Conservation (phyloP, 2,113 vertebrate species). For the Tonatia bakeri region DNA sequence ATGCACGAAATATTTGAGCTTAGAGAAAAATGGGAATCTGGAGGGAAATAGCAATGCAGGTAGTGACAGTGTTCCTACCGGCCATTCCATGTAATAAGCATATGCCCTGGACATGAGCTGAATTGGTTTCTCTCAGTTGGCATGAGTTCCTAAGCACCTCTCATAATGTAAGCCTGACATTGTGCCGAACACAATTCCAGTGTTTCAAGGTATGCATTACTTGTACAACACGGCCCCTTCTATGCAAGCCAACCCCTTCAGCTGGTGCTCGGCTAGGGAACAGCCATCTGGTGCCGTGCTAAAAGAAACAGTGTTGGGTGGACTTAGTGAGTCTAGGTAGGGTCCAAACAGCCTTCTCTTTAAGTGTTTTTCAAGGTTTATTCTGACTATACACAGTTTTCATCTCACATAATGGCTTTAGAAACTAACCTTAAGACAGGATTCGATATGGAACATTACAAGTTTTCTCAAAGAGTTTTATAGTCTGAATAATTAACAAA, state of each 20-base stretch:
- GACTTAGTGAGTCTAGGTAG: neutral
- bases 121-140: neutral
- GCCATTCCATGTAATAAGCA: neutral
- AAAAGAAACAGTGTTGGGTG: neutral
- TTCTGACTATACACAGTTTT: neutral
- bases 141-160: neutral
- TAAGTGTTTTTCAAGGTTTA: neutral
- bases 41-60: neutral
- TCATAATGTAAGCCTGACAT: neutral
- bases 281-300: neutral
- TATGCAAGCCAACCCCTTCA: neutral
- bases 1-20: neutral
- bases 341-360: neutral
- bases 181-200: neutral
- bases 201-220: neutral
- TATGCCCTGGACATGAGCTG: neutral
- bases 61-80: neutral
- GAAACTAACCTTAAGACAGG: constrained; percentile 3
- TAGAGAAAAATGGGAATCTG: neutral
- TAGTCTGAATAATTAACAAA: constrained; percentile 66
- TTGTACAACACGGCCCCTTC: neutral
- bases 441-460: constrained; percentile 34
- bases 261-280: neutral
- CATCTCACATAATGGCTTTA: neutral
- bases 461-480: constrained; percentile 64